Evolutionary conservation across 30 jellyfish, hydroid and myxozoan species (phyloP), one percentile per base, ranked within the genome.

Genomic region (Cassiopea andromeda): DNA sequence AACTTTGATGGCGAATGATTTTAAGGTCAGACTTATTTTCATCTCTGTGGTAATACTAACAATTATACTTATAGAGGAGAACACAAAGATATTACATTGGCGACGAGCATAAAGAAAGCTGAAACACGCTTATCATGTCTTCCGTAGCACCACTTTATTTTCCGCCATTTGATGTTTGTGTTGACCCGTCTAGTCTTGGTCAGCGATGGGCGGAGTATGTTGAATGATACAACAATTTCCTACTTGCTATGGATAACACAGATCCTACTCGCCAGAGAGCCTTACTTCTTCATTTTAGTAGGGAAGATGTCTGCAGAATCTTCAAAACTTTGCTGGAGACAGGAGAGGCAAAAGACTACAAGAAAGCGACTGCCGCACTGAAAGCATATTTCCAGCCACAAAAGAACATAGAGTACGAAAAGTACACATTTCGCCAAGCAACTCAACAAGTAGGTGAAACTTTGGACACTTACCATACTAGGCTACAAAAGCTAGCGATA

Each of bases 291-390:
- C 64, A 78, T 48, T 78, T 19, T 48, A 54, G 78, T 48, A 78
- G 87, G 38, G 78, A 44, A n/a, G 87, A 43, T 54, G 87, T 78
- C 19, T 78, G 1, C 49, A n/a, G 87, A n/a, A 47, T 47, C 7
- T 47, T 78, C 76, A 78, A 78, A 78, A 78, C 76, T 15, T 50
- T 78, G 48, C 87, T 44, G 45, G 76, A 78, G 48, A 78, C 87
- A 14, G 87, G 87, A 48, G 87, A 78, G 46, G 78, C 87, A 38
- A 27, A 78, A 1, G 87, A 78, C 59, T 78, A 43, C 87, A 50
- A 78, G 19, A 78, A 43, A 16, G 87, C 87, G 46, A 73, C 9
- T 46, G 79, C 54, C 50, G 60, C 54, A 48, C 9, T 78, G 46
- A 78, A n/a, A 44, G 87, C 44, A 46, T 78, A 78, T 59, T 78